phyloP scores from a whole-genome alignment of 2,797 vertebrate genomes.

The Helarctos malayanus region DNA sequence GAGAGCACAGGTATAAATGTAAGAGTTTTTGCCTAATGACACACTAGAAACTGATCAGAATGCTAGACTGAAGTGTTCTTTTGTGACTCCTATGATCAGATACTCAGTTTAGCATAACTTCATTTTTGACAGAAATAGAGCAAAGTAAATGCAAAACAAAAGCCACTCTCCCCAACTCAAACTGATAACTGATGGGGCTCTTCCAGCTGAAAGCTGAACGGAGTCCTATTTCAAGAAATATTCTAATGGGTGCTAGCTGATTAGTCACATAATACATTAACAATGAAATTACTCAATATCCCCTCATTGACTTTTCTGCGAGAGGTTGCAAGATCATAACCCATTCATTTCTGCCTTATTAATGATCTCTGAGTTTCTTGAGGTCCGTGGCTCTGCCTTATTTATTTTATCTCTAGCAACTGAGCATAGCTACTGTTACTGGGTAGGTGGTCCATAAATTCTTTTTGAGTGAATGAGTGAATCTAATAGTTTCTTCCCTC shows the following conservation, averaged over 20 bases:
- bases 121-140: slow-evolving; percentile 65
- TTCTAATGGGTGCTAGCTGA: neutral
- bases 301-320: neutral
- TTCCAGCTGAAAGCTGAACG: slow-evolving; percentile 43
- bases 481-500: neutral
- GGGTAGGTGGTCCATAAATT: neutral
- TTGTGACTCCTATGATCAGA: neutral
- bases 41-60: neutral
- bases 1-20: neutral
- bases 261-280: neutral
- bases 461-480: neutral
- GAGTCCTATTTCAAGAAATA: neutral
- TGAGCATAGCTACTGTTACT: neutral
- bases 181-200: neutral
- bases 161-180: neutral
- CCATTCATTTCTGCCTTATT: neutral
- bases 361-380: neutral
- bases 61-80: neutral
- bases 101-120: slow-evolving; percentile 18
- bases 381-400: neutral
- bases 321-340: neutral
- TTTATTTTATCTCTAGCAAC: neutral
- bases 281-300: neutral
- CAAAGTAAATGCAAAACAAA: slow-evolving; percentile 39
- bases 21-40: neutral